Evolutionary conservation across 2,888 invertebrate genomes (phyloP).

Genomic region (Cheilosia vernalis): DNA sequence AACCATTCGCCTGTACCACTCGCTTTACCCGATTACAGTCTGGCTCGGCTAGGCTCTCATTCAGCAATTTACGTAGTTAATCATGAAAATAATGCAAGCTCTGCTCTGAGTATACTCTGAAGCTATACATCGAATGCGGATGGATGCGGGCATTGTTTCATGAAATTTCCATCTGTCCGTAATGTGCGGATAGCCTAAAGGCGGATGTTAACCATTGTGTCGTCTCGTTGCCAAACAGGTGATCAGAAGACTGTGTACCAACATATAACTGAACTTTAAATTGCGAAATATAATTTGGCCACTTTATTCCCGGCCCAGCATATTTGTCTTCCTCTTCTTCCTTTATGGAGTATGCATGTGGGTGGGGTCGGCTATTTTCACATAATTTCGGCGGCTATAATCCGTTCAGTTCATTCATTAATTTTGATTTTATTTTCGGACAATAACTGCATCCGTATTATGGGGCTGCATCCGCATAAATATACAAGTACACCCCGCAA

Average conservation of each 20-base stretch:
- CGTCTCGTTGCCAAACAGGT: conserved; percentile 31
- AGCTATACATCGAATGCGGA: not conserved
- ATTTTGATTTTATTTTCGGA: conserved; percentile 53
- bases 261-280: conserved; percentile 3
- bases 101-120: not conserved
- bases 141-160: conserved; percentile 30
- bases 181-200: conserved; percentile 24
- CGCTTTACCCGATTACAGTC: conserved; percentile 11
- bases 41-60: conserved; percentile 9
- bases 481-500: too few relatives aligned
- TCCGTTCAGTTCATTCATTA: conserved; percentile 53
- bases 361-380: not conserved
- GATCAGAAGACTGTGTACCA: conserved; percentile 16
- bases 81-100: conserved; percentile 65
- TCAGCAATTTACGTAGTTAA: conserved; percentile 66
- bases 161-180: conserved; percentile 3
- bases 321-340: conserved; percentile 10
- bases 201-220: conserved; percentile 47
- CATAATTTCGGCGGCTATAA: conserved; percentile 56
- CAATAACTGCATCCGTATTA: conserved; percentile 15
- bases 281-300: conserved; percentile 23
- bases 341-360: not conserved
- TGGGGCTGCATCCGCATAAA: not conserved
- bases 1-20: not conserved
- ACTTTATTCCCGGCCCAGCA: conserved; percentile 2